phyloP scores from a whole-genome alignment of 2,113 vertebrate genomes.

The Corythoichthys haematopterus region DNA sequence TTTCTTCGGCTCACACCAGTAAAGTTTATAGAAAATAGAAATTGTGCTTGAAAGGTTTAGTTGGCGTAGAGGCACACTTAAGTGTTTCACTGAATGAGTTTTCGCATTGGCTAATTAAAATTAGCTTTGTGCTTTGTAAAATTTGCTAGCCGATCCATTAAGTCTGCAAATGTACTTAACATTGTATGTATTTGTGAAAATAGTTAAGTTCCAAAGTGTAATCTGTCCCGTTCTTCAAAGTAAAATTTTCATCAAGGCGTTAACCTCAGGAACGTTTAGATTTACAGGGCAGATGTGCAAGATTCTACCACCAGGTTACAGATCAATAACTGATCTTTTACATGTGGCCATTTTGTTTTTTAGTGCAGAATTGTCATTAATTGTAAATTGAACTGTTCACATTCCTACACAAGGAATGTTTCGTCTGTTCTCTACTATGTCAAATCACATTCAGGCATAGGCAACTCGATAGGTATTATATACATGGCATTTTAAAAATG shows the following conservation, averaged over 20 bases:
- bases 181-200: background rate
- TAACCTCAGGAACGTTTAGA: background rate
- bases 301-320: background rate
- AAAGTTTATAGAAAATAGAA: conserved; percentile 2
- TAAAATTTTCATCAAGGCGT: conserved; percentile 9
- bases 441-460: background rate
- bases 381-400: conserved; percentile 7
- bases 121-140: conserved; percentile 39
- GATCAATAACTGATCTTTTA: background rate
- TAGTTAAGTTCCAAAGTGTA: background rate
- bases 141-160: background rate
- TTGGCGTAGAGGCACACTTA: background rate
- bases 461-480: background rate
- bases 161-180: background rate
- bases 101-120: conserved; percentile 7
- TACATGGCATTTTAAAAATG: background rate
- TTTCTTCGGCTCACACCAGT: conserved; percentile 11
- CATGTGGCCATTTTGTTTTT: conserved; percentile 12
- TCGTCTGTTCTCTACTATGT: background rate
- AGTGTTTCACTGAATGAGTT: background rate
- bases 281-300: background rate
- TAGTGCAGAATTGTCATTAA: conserved; percentile 11
- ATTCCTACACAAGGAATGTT: background rate
- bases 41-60: conserved; percentile 21
- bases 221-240: conserved; percentile 11